Evolutionary conservation across 2,113 vertebrate genomes (phyloP).

Genomic region (Alces alces): DNA sequence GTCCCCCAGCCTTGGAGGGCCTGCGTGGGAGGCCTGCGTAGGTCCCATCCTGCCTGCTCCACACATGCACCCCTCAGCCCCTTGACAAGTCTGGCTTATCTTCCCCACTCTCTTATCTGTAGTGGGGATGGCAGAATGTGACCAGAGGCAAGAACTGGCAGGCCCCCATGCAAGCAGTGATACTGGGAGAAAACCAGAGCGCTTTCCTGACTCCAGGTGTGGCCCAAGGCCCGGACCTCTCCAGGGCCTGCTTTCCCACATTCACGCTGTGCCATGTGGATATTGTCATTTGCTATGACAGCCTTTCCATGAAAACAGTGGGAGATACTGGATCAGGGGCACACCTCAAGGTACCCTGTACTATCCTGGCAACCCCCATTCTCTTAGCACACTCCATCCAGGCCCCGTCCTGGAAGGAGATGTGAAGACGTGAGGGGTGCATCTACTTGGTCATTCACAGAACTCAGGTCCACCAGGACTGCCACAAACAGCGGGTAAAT

Average conservation of each 20-base stretch:
- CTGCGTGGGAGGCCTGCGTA: neutral
- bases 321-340: neutral
- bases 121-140: neutral
- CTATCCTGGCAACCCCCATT: neutral
- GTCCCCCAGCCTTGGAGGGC: neutral
- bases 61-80: accelerated
- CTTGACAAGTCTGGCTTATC: neutral
- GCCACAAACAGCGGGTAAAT: neutral
- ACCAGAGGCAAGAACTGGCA: neutral
- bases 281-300: neutral
- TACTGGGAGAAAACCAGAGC: neutral
- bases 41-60: neutral
- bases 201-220: neutral
- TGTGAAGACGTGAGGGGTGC: neutral
- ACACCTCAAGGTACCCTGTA: neutral
- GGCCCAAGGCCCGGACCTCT: neutral
- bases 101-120: neutral
- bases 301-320: neutral
- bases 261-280: neutral
- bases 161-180: too few species aligned
- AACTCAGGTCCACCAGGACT: neutral
- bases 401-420: neutral
- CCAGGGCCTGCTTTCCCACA: neutral
- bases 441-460: neutral
- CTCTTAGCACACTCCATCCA: neutral